A percentile compares a stretch with the other conserved stretches of the same genome.
phyloP scores from a whole-genome alignment of 2,888 invertebrate genomes.

The Ceraclea dissimilis region DNA sequence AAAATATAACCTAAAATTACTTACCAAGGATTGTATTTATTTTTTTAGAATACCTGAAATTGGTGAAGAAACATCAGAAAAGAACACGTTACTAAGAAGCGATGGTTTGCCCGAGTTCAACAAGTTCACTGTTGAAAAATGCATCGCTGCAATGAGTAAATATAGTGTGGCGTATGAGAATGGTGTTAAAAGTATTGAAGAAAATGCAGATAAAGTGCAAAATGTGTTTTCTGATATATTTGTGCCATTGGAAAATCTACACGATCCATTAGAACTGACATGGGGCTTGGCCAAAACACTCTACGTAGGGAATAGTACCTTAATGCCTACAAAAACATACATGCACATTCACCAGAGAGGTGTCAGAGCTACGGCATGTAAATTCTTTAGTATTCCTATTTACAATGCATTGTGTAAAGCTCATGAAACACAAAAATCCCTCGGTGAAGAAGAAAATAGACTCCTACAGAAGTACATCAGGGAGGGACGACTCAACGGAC shows the following conservation, averaged over 20 bases:
- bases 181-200: constrained; percentile 61
- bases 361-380: constrained; percentile 61
- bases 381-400: constrained; percentile 64
- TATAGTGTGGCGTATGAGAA: constrained; percentile 77
- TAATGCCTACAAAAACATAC: constrained; percentile 74
- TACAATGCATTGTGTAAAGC: constrained; percentile 60
- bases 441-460: constrained; percentile 57
- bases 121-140: constrained; percentile 73
- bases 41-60: constrained; percentile 68
- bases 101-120: constrained; percentile 75
- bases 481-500: constrained; percentile 78
- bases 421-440: constrained; percentile 39
- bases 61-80: constrained; percentile 71
- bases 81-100: constrained; percentile 65
- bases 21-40: not conserved
- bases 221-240: constrained; percentile 64
- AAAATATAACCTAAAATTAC: no score
- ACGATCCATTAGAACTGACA: constrained; percentile 68
- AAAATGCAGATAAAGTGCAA: constrained; percentile 41
- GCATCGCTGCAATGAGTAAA: constrained; percentile 75
- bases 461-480: constrained; percentile 69
- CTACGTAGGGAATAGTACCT: constrained; percentile 68
- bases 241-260: constrained; percentile 65
- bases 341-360: constrained; percentile 74
- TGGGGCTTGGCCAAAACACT: constrained; percentile 84